These are phyloP conservation scores for Drosophila grimshawi DNA, from an alignment of 1,140 invertebrate species.

Conservation along the genomic window DNA sequence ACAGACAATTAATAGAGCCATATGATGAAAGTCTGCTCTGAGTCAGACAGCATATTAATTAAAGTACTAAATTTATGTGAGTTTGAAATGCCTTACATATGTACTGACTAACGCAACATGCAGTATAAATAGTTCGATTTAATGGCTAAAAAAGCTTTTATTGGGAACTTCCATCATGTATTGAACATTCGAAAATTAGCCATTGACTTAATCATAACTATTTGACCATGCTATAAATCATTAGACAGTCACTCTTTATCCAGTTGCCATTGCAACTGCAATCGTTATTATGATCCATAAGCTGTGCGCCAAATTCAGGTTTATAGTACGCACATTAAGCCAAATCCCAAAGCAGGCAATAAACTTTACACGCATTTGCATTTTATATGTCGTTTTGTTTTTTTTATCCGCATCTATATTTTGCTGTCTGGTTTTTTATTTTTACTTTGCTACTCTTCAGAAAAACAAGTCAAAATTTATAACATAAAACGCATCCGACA, in stretches of 20 bases:
- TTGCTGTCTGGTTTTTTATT: conserved; percentile 25
- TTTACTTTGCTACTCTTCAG: conserved; percentile 46
- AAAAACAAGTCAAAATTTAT: conserved; percentile 72
- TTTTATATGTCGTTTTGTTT: conserved; percentile 25
- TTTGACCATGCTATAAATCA: conserved; percentile 16
- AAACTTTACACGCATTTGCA: conserved; percentile 37
- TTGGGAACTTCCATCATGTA: neutral
- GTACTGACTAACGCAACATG: too few species aligned
- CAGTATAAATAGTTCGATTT: neutral
- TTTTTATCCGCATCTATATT: conserved; percentile 14
- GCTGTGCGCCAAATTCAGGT: neutral
- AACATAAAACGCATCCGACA: conserved; percentile 77
- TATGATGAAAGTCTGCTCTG: too few species aligned
- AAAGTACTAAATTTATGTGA: too few species aligned
- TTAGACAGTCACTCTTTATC: conserved; percentile 4
- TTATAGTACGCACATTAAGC: neutral
- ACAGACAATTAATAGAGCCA: too few species aligned
- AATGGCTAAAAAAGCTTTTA: neutral
- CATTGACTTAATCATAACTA: neutral
- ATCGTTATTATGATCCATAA: conserved; percentile 17
- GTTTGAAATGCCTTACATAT: neutral
- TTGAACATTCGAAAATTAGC: neutral
- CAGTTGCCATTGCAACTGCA: neutral
- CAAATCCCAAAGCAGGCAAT: conserved; percentile 2
- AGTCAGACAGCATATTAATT: too few species aligned